Percentiles rank a stretch among this genome's conserved stretches.
Evolutionary conservation across 2,797 vertebrate genomes (phyloP).

Genomic region (Perodicticus potto): DNA sequence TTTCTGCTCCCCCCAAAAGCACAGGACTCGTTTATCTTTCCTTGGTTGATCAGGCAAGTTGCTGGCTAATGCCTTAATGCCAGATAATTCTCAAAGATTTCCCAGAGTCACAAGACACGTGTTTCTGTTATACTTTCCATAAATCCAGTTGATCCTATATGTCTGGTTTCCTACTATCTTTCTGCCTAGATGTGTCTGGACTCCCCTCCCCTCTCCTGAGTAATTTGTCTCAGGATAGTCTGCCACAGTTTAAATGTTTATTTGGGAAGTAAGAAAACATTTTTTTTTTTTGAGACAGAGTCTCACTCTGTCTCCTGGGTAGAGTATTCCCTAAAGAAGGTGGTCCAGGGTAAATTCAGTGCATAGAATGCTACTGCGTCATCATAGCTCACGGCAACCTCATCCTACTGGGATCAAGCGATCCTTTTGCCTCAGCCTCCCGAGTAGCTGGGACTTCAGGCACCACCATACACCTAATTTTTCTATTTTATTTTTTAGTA

Average conservation of each 20-base stretch:
- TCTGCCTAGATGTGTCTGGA: background rate
- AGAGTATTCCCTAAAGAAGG: too few relatives aligned
- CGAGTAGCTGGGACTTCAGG: too few relatives aligned
- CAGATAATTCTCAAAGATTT: slow-evolving; percentile 67
- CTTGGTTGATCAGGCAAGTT: slow-evolving; percentile 59
- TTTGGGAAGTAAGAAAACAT: background rate
- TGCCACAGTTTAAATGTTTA: fast-evolving
- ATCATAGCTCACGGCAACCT: too few relatives aligned
- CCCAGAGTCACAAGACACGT: background rate
- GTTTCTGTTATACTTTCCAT: background rate
- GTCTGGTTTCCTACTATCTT: background rate
- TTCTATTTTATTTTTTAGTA: too few relatives aligned
- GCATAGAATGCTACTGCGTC: too few relatives aligned
- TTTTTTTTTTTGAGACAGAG: too few relatives aligned
- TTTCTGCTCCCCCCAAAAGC: slow-evolving; percentile 45
- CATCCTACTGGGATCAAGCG: too few relatives aligned
- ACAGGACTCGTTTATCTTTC: slow-evolving; percentile 67
- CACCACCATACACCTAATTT: too few relatives aligned
- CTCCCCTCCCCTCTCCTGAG: background rate
- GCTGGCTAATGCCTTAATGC: slow-evolving; percentile 64
- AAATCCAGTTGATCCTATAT: background rate
- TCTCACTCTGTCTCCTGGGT: too few relatives aligned
- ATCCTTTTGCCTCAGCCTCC: too few relatives aligned
- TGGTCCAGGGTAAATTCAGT: too few relatives aligned
- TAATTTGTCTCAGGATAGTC: background rate